Evolutionary conservation across 2,113 vertebrate genomes (phyloP), one percentile per base, ranked within the genome.

Genomic region (Mystacornis crossleyi): DNA sequence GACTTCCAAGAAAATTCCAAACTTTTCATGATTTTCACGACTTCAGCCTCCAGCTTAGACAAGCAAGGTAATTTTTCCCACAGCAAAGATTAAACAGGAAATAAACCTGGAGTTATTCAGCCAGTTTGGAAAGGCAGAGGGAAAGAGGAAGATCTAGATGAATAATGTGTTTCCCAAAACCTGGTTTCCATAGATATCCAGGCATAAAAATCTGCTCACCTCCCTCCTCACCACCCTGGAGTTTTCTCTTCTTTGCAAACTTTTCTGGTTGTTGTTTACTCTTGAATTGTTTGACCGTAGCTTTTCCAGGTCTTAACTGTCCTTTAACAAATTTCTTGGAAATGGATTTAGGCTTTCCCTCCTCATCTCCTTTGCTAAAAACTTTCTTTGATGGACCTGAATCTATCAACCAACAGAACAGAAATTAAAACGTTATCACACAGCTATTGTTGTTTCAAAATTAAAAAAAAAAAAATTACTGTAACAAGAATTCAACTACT

Each of bases 311-410:
- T 85, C 79, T 98, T 87, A 93, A 83, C 20, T 96, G 93, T 61
- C 89, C 95, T 95, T 97, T 98, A 88, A 96, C 94, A 93, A 96
- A 97, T 57, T 96, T 98, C 65, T 95, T 98, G 64, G 98, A 86
- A 84, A 84, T 33, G 14, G 77, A 82, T 92, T 97, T 98, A 70
- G 94, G 66, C 25, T 92, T 96, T 64, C 60, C 84, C 16, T 96
- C 96, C 43, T 96, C 96, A 78, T 78, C 72, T 72, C 38, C 77
- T 97, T 93, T 96, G 34, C 55, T 92, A 54, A 69, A 53, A n/a
- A 94, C 58, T 17, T 81, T 97, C 75, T 97, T 98, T 40, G 91
- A 80, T 84, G 88, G 96, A 85, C 47, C 81, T 9, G 50, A 93
- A 95, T 91, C 97, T 98, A 91, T 21, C 36, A 54, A 77, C 5